Percentiles rank a stretch among this genome's conserved stretches.
Evolutionary conservation across 2,797 vertebrate species (phyloP).

Genomic region (Urosaurus nigricauda): DNA sequence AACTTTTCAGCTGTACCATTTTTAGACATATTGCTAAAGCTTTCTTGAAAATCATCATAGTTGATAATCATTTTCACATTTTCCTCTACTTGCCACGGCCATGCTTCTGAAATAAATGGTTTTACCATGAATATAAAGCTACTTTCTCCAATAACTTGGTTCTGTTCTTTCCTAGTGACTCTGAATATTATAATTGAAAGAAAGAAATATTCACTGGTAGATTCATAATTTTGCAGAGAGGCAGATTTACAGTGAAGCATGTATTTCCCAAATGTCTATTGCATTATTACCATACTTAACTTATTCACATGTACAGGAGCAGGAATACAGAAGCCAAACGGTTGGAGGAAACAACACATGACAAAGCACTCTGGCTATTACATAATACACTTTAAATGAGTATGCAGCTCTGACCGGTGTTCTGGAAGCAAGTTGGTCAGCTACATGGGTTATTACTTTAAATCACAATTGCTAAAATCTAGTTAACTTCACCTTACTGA

Average conservation of each 20-base stretch:
- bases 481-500: neutral
- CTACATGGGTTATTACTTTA: neutral
- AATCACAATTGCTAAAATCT: neutral
- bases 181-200: neutral
- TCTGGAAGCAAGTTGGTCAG: neutral
- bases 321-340: neutral
- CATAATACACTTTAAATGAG: neutral
- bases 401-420: neutral
- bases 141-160: neutral
- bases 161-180: neutral
- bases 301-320: neutral
- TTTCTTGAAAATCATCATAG: neutral
- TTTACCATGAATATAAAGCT: neutral
- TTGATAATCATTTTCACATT: neutral
- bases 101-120: neutral
- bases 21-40: neutral
- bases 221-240: neutral
- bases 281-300: neutral
- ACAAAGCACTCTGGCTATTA: neutral
- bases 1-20: slow-evolving; percentile 7
- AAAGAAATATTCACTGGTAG: neutral
- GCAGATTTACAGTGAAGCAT: neutral
- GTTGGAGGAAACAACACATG: neutral
- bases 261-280: neutral
- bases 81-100: neutral